Evolutionary conservation across 1,140 invertebrate species (phyloP).

Genomic region (Danaus melanippus): DNA sequence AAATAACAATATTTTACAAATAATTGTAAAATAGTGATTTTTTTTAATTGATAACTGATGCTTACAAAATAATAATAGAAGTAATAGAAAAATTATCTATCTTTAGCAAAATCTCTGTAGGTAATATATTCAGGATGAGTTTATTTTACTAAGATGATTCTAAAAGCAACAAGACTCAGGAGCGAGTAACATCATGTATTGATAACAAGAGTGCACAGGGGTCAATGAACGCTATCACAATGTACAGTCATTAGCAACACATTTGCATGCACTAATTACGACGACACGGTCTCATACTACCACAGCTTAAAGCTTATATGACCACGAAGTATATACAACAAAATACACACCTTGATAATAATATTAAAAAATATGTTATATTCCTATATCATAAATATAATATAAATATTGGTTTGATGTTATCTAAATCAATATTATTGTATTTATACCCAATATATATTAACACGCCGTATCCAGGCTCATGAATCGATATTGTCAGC

Average conservation of each 20-base stretch:
- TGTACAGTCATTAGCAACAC: conserved; percentile 36
- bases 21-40: too few species aligned
- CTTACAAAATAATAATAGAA: too few species aligned
- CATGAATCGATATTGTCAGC: conserved; percentile 22
- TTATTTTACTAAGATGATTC: too few species aligned
- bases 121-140: too few species aligned
- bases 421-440: neutral
- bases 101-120: too few species aligned
- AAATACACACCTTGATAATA: conserved; percentile 8
- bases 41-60: too few species aligned
- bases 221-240: conserved; percentile 14
- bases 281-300: conserved; percentile 21
- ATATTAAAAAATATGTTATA: conserved; percentile 5
- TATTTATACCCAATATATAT: conserved; percentile 1
- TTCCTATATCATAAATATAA: neutral
- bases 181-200: too few species aligned
- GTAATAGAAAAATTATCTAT: too few species aligned
- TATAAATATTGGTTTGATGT: neutral
- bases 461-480: conserved; percentile 8
- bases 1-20: too few species aligned
- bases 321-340: too few species aligned
- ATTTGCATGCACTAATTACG: conserved; percentile 44
- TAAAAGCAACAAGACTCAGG: too few species aligned
- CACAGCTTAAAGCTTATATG: conserved; percentile 14
- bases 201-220: conserved; percentile 10